A percentile compares a stretch with the other conserved stretches of the same genome.
These are phyloP conservation scores for Isaurus tuberculatus DNA, from an alignment of 92 coral and sea anemone genomes.

Conservation along the genomic window DNA sequence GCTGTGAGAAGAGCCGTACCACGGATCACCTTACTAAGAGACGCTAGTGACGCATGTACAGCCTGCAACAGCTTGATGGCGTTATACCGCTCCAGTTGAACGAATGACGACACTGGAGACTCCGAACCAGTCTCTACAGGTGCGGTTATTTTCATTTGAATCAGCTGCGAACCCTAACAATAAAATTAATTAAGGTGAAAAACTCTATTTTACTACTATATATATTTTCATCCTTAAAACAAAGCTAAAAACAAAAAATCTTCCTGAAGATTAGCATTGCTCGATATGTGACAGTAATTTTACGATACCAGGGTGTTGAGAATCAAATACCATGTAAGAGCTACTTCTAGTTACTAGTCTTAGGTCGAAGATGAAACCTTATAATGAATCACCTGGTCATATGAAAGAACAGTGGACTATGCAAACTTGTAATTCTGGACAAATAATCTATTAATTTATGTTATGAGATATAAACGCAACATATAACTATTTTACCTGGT, in stretches of 20 bases:
- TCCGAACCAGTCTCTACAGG: conserved; percentile 96
- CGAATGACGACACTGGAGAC: conserved; percentile 98
- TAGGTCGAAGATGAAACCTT: too few species aligned
- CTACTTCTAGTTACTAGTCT: too few species aligned
- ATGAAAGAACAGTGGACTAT: too few species aligned
- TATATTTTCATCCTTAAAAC: neutral
- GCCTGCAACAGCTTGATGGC: conserved; percentile 89
- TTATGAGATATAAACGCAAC: neutral
- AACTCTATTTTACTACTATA: neutral
- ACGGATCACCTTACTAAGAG: conserved; percentile 96
- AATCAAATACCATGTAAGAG: too few species aligned
- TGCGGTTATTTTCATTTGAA: conserved; percentile 91
- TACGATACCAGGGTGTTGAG: neutral
- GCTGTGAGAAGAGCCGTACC: conserved; percentile 91
- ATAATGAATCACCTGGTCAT: too few species aligned
- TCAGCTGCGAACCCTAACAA: conserved; percentile 91
- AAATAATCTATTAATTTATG: neutral
- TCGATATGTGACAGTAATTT: neutral
- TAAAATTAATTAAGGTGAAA: neutral
- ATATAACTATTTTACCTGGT: conserved; percentile 70
- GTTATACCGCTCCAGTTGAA: conserved; percentile 89
- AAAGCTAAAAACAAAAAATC: neutral
- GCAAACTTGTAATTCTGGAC: too few species aligned
- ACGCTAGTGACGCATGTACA: conserved; percentile 95
- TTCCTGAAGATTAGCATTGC: neutral